Base-by-base conservation (phyloP, 2,797 vertebrate genomes). In the Mormyrus hasselquistii region DNA sequence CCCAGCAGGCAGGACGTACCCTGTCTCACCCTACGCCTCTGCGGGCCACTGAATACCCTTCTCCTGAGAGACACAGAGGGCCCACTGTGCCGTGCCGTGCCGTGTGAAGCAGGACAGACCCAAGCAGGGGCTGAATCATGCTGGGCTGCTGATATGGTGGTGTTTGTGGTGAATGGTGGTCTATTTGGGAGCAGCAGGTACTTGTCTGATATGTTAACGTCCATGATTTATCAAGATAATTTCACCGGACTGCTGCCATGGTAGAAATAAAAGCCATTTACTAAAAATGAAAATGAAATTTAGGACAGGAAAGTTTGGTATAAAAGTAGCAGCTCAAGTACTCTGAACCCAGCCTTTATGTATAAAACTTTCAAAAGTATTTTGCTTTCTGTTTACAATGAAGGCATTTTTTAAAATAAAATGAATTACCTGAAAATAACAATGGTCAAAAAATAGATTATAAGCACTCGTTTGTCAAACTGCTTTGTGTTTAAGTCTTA, bases 341-440 rank as follows among this genome's bases (percentile, higher is more conserved):
- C 92, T 94, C 92, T 90, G 91, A 89, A 91, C 91, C 55, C 12
- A 38, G 29, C 50, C 16, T 86, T 92, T 92, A 91, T 93, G 93
- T 93, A 94, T 94, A 94, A 93, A 93, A 94, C 93, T 93, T 89
- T 84, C 82, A 89, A n/a, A 44, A 22, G 55, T 69, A 93, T 93
- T 94, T 93, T 94, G 92, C 92, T 94, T 93, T 93, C 91, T 83
- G 94, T 92, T 94, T 93, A 92, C 92, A 93, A 93, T 93, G 90
- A 91, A 90, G 93, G 93, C 90, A 89, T 92, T 44, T 82, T 88
- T 47, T 88, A 92, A 93, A 94, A 92, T 91, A 44, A 92, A 93
- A 93, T 92, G 91, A 93, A 93, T 89, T 93, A 93, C 93, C 93
- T 92, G 94, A 94, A 93, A 93, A 94, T 94, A 93, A 94, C 91